Conservation (phyloP, 2,888 invertebrate species). For the Cheiracanthium punctorium region DNA sequence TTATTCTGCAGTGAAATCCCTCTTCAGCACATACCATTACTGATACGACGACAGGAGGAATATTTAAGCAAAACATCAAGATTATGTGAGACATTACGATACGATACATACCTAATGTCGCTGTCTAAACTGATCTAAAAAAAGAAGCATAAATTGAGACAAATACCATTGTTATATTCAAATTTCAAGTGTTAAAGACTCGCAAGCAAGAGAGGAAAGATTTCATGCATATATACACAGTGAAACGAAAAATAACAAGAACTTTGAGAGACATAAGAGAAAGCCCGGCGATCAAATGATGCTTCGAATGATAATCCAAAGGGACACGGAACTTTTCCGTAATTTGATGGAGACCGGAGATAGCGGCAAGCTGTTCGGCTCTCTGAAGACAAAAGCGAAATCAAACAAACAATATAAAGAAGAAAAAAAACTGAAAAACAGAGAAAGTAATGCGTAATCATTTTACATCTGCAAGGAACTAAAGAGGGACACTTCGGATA, state of each 20-base stretch:
- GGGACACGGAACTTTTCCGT: constrained; percentile 46
- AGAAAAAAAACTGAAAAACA: constrained; percentile 17
- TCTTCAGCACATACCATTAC: too few species aligned
- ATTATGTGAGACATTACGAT: background rate
- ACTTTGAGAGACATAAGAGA: background rate
- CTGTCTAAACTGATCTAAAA: constrained; percentile 9
- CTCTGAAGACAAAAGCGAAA: constrained; percentile 9
- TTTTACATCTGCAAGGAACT: constrained; percentile 58
- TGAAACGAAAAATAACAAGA: background rate
- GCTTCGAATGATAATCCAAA: constrained; percentile 55
- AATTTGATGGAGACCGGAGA: constrained; percentile 66
- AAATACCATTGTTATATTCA: constrained; percentile 4
- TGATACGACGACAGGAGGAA: too few species aligned
- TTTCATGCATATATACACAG: constrained; percentile 19
- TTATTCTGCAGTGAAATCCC: too few species aligned
- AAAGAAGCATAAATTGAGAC: background rate
- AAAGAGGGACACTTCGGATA: constrained; percentile 38
- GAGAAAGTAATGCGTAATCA: constrained; percentile 60
- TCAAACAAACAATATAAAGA: background rate
- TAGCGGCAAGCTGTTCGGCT: constrained; percentile 45
- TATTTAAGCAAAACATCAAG: too few species aligned
- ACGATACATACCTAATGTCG: constrained; percentile 1
- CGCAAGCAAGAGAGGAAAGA: background rate
- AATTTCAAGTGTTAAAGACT: constrained; percentile 5
- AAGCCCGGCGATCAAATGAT: constrained; percentile 44